Evolutionary conservation across 2,113 vertebrate genomes (phyloP).

Genomic region (Connochaetes taurinus): DNA sequence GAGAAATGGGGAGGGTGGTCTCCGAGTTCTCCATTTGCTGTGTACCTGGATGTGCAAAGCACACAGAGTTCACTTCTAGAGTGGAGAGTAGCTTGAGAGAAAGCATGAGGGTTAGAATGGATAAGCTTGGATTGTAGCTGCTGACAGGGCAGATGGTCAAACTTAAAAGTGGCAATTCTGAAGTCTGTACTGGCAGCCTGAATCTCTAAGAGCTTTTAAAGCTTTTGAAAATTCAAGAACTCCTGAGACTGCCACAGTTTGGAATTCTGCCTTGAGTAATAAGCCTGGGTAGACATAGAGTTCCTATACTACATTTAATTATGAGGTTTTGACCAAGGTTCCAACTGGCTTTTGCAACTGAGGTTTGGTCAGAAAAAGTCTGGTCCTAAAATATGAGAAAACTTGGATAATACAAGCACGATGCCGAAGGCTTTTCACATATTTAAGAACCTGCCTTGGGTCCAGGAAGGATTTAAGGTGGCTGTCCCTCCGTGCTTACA

Average conservation of each 20-base stretch:
- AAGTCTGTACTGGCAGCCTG: neutral
- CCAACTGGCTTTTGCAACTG: slow-evolving; percentile 30
- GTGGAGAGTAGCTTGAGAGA: neutral
- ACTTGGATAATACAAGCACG: neutral
- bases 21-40: neutral
- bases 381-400: slow-evolving; percentile 26
- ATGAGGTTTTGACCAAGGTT: slow-evolving; percentile 38
- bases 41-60: neutral
- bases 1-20: neutral
- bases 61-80: neutral
- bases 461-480: slow-evolving; percentile 32
- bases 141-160: neutral
- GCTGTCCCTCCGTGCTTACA: neutral
- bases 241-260: slow-evolving; percentile 38
- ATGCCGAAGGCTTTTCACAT: neutral
- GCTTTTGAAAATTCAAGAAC: slow-evolving; percentile 44
- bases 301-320: slow-evolving; percentile 43
- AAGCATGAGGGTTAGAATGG: neutral
- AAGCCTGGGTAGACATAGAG: neutral
- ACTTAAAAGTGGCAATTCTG: neutral
- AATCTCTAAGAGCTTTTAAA: slow-evolving; percentile 14
- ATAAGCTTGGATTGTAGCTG: neutral
- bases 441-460: slow-evolving; percentile 23
- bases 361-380: slow-evolving; percentile 28
- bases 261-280: slow-evolving; percentile 37